Conservation (phyloP, 2,888 invertebrate genomes). For the Phaedon cochleariae region DNA sequence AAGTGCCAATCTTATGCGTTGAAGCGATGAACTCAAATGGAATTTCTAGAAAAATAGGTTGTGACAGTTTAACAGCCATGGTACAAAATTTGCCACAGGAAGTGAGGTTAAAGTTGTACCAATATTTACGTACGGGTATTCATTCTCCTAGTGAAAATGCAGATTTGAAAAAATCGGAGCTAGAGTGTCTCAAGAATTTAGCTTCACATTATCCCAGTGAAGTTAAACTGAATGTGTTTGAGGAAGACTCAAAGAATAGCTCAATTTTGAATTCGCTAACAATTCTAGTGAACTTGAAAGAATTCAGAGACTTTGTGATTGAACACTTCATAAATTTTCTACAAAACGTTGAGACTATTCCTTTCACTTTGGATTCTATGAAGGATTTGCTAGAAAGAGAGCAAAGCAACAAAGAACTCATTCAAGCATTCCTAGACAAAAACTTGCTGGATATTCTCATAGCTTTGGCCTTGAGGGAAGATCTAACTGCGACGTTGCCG, state of each 20-base stretch:
- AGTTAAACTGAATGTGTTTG: constrained; percentile 17
- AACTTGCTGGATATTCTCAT: constrained; percentile 20
- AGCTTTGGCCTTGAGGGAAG: constrained; percentile 10
- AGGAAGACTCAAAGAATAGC: not conserved
- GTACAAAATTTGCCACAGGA: constrained; percentile 62
- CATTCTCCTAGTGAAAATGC: not conserved
- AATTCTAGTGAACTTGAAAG: constrained; percentile 7
- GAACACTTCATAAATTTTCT: constrained; percentile 13
- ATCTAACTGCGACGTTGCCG: not conserved
- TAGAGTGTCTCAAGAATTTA: constrained; percentile 18
- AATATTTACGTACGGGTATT: constrained; percentile 9
- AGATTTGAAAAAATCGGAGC: not conserved
- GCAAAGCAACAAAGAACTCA: not conserved
- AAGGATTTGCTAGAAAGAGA: constrained; percentile 14
- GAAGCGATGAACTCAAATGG: constrained; percentile 62
- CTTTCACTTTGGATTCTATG: constrained; percentile 13
- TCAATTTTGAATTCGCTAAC: constrained; percentile 10
- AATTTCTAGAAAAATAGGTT: constrained; percentile 65
- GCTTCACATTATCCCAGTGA: constrained; percentile 20
- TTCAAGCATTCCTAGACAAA: constrained; percentile 20
- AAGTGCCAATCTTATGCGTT: constrained; percentile 65
- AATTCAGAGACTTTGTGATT: constrained; percentile 14
- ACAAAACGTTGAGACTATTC: not conserved
- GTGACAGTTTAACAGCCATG: constrained; percentile 65
- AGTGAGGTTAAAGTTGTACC: constrained; percentile 22